These are phyloP conservation scores for Coendou prehensilis DNA, from an alignment of 2,797 vertebrate species.

Conservation along the genomic window DNA sequence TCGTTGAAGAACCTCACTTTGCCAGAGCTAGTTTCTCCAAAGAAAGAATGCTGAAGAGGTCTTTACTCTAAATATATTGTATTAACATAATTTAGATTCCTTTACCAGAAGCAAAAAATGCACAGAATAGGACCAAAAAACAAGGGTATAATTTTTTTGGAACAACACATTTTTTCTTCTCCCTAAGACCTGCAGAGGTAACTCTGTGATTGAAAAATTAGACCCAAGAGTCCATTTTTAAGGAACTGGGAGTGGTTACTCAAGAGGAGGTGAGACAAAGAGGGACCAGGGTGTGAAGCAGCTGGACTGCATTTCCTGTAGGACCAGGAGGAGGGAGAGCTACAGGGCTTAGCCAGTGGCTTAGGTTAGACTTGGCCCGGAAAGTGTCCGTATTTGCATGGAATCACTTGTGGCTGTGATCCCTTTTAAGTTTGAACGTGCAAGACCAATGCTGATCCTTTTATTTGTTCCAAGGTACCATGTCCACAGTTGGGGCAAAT, in stretches of 20 bases:
- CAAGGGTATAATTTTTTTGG: constrained; percentile 62
- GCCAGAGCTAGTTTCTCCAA: not conserved
- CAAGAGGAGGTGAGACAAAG: constrained; percentile 6
- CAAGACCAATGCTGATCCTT: not conserved
- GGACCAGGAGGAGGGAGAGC: not conserved
- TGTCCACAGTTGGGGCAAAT: not conserved
- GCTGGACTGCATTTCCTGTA: not conserved
- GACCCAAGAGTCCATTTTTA: constrained; percentile 44
- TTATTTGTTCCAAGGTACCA: not conserved
- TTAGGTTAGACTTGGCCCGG: not conserved
- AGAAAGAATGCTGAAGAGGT: not conserved
- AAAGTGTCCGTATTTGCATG: not conserved
- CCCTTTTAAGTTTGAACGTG: not conserved
- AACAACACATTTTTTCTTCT: constrained; percentile 67
- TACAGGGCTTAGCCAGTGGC: not conserved
- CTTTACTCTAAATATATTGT: constrained; percentile 49
- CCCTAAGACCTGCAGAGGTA: constrained; percentile 59
- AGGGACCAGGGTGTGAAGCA: not conserved
- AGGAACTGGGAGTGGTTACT: constrained; percentile 13
- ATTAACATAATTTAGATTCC: constrained; percentile 59
- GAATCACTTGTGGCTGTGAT: not conserved
- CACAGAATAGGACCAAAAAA: not conserved
- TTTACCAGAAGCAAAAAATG: constrained; percentile 48
- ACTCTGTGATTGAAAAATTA: constrained; percentile 73
- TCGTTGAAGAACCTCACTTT: not conserved